Evolutionary conservation across 1,140 invertebrate genomes (phyloP).

Genomic region (Gryllus bimaculatus): DNA sequence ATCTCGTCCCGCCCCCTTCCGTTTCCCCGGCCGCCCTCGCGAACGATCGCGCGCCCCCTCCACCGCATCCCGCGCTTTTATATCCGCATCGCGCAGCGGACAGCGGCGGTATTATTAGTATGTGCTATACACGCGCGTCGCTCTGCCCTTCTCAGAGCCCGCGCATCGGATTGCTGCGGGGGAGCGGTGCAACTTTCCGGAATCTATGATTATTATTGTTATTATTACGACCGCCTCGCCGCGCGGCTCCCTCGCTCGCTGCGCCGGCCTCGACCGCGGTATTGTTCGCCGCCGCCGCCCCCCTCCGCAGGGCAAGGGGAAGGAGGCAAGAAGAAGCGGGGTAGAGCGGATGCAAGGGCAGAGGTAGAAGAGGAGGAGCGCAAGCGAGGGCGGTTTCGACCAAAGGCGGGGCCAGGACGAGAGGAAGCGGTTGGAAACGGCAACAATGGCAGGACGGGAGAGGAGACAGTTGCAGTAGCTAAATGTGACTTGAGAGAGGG

Average conservation of each 20-base stretch:
- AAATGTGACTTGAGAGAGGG: too few species aligned
- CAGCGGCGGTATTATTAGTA: not conserved
- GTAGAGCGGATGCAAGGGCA: not conserved
- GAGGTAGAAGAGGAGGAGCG: too few species aligned
- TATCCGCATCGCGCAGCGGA: not conserved
- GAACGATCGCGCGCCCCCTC: too few species aligned
- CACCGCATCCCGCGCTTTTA: not conserved
- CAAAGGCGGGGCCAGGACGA: too few species aligned
- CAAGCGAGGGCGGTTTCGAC: too few species aligned
- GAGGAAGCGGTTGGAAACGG: too few species aligned
- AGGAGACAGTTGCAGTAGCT: too few species aligned
- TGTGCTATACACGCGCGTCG: not conserved
- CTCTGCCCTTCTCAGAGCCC: not conserved
- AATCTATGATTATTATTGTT: conserved; percentile 6
- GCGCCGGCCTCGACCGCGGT: not conserved
- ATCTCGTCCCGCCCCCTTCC: too few species aligned
- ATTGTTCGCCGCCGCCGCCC: not conserved
- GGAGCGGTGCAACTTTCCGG: not conserved
- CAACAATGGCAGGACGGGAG: too few species aligned
- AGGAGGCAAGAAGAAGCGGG: too few species aligned
- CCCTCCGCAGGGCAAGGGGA: not conserved
- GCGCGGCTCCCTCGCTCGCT: not conserved
- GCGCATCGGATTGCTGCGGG: not conserved
- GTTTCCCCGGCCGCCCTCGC: too few species aligned
- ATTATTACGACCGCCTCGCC: not conserved